Conservation (phyloP, 2,113 vertebrate genomes). For the Mustela lutreola region DNA sequence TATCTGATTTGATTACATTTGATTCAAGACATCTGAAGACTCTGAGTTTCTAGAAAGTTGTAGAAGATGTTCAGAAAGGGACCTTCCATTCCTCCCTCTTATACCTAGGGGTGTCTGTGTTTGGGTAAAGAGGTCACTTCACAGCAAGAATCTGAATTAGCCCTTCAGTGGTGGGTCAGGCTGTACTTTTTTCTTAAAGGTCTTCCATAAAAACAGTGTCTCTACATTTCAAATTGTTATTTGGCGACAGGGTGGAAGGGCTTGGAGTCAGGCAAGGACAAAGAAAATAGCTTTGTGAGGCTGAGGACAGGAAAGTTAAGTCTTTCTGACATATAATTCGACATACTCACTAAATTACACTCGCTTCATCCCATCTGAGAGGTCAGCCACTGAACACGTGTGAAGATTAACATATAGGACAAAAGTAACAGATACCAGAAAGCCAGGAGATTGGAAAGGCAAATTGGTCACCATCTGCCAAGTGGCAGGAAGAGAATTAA, state of each 20-base stretch:
- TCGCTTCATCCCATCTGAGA: background rate
- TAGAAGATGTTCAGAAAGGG: background rate
- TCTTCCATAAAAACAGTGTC: background rate
- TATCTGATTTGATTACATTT: background rate
- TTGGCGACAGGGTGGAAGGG: background rate
- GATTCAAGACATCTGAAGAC: background rate
- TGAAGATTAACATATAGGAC: background rate
- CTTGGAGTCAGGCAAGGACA: background rate
- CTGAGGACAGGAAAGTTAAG: background rate
- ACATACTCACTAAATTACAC: background rate
- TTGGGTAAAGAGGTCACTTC: background rate
- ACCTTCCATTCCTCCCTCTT: background rate
- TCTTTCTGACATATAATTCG: background rate
- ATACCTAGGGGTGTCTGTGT: background rate
- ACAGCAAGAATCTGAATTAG: background rate
- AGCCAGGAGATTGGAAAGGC: background rate
- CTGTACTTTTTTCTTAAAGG: background rate
- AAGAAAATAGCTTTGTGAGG: background rate
- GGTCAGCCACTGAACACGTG: background rate
- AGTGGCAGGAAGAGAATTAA: background rate
- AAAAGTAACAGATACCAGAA: background rate
- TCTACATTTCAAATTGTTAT: background rate
- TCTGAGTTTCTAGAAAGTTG: background rate
- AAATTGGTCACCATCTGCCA: background rate
- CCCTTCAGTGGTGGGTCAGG: background rate